phyloP scores from a whole-genome alignment of 2,888 invertebrate genomes.

The Sarcophaga rosellei region DNA sequence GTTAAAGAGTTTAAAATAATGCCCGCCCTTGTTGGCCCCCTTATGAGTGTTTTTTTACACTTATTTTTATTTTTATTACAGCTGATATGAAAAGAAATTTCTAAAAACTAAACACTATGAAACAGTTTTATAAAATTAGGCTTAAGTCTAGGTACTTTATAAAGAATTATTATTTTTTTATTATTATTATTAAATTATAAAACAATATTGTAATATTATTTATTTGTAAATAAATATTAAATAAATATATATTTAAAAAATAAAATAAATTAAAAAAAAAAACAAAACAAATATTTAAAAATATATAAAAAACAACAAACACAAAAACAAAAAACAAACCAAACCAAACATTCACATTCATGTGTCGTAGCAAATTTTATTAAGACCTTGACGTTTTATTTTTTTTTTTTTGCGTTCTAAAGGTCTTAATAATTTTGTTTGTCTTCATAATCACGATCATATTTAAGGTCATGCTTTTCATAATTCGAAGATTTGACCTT shows the following conservation, averaged over 20 bases:
- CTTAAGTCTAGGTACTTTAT: constrained; percentile 77
- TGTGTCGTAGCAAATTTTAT: constrained; percentile 31
- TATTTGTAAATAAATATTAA: constrained; percentile 80
- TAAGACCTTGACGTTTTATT: constrained; percentile 47
- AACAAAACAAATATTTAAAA: constrained; percentile 70
- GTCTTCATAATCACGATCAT: constrained; percentile 38
- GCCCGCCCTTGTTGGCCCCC: constrained; percentile 19
- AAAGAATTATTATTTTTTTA: constrained; percentile 69
- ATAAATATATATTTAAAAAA: constrained; percentile 76
- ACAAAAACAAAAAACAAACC: constrained; percentile 55
- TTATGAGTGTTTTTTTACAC: constrained; percentile 31
- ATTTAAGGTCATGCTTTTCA: constrained; percentile 43
- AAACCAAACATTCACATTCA: constrained; percentile 35
- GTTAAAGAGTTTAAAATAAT: constrained; percentile 1
- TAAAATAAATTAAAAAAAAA: constrained; percentile 66
- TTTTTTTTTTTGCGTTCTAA: not conserved
- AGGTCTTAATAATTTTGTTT: constrained; percentile 52
- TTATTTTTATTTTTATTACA: constrained; percentile 32
- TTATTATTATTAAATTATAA: constrained; percentile 73
- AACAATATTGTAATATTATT: constrained; percentile 80
- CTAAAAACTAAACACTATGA: constrained; percentile 68
- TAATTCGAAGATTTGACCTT: constrained; percentile 53
- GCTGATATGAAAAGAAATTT: constrained; percentile 53
- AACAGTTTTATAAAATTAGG: constrained; percentile 73
- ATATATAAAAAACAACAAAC: constrained; percentile 74